Conservation (phyloP, 2,888 invertebrate species). For the Synanthedon myopaeformis region DNA sequence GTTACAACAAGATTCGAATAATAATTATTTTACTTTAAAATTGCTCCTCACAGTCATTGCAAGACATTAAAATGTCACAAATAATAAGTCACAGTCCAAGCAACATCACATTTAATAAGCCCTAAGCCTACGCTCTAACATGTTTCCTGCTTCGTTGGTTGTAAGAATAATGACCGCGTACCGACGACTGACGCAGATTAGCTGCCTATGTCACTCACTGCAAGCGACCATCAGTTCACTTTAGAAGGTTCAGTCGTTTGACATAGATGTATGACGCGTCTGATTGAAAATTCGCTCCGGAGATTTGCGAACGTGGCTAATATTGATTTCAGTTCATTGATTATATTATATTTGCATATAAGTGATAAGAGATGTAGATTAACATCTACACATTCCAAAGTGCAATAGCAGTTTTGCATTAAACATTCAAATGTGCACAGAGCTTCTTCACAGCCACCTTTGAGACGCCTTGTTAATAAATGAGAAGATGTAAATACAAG, state of each 20-base stretch:
- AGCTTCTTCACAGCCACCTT: neutral
- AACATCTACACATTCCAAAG: neutral
- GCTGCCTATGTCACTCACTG: slow-evolving; percentile 20
- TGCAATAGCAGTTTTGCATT: neutral
- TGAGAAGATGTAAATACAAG: neutral
- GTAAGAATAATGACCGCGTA: slow-evolving; percentile 13
- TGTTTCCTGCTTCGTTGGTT: neutral
- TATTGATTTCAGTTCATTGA: slow-evolving; percentile 7
- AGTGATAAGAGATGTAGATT: neutral
- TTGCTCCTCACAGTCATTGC: neutral
- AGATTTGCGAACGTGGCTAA: slow-evolving; percentile 13
- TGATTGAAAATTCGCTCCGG: slow-evolving; percentile 30
- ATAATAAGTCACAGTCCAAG: neutral
- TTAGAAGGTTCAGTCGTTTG: slow-evolving; percentile 11
- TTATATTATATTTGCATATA: neutral
- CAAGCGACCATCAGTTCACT: neutral
- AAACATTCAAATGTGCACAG: neutral
- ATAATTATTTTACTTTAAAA: too few relatives aligned
- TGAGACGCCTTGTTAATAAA: neutral
- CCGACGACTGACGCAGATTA: slow-evolving; percentile 23
- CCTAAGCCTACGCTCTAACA: neutral
- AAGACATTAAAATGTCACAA: neutral
- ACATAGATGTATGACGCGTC: slow-evolving; percentile 32
- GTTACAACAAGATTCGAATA: too few relatives aligned
- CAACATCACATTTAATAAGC: neutral